Conservation (phyloP, 2,113 vertebrate genomes). For the Manacus vitellinus region DNA sequence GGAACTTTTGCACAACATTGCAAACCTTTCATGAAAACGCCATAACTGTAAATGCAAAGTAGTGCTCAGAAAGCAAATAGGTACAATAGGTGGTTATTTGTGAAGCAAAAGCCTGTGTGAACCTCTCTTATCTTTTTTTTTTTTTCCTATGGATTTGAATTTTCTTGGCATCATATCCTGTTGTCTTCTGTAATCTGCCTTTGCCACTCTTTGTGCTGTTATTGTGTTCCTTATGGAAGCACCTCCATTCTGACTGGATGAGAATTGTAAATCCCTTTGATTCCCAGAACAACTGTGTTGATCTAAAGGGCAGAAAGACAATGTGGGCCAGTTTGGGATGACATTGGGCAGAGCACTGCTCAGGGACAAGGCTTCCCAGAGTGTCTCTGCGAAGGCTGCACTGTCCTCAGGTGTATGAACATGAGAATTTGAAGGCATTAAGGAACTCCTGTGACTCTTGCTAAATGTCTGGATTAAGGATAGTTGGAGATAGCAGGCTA, state of each 20-base stretch:
- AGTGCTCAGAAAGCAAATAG: background rate
- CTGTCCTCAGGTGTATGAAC: background rate
- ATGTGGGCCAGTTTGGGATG: background rate
- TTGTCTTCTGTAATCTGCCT: background rate
- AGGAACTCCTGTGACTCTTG: background rate
- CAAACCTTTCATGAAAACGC: background rate
- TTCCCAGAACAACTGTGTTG: background rate
- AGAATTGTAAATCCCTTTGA: background rate
- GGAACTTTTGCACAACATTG: background rate
- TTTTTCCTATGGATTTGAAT: background rate
- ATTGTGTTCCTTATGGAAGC: background rate
- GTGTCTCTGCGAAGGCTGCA: fast-evolving
- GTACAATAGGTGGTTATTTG: background rate
- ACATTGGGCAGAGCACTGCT: fast-evolving
- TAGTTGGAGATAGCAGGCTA: background rate
- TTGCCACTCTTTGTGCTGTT: background rate
- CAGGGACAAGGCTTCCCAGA: background rate
- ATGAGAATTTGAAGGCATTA: background rate
- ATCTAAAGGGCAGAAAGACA: background rate
- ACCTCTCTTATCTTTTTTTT: fast-evolving
- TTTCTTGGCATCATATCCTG: background rate
- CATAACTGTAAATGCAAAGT: background rate
- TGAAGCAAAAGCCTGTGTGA: background rate
- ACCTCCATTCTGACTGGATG: background rate
- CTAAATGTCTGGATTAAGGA: background rate